Base-by-base conservation (phyloP, 2,888 invertebrate genomes). In the Harmothoe impar region DNA sequence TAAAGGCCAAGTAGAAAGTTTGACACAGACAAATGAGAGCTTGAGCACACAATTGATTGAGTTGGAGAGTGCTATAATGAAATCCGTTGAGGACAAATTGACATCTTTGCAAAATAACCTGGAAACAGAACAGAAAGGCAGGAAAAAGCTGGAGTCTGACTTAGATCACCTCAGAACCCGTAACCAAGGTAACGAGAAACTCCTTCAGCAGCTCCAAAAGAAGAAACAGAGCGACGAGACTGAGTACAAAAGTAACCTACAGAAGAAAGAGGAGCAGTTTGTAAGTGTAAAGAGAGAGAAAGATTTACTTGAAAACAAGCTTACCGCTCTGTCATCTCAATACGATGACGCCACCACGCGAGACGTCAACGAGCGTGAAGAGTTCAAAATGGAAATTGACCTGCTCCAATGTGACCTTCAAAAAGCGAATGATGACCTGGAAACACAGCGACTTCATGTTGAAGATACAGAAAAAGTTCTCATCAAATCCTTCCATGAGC, bases 81-180 rank as follows among this genome's bases (percentile, higher is more conserved):
- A 81, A 29, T 33, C 85, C 5, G 94, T 94, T 88, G 94, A 94
- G 72, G 92, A 93, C 15, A 93, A 93, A 20, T 56, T 86, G 29
- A 86, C 54, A 17, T 54, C 86, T 25, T 31, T 86, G 17, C 62
- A 89, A n/a, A 29, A 35, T 29, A 56, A 68, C 23, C 15, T 68
- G 15, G 68, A 89, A 25, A n/a, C 17, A n/a, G 68, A 68, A 68
- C 89, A 89, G 23, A 43, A 17, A 35, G 72, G 68, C 12, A n/a
- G 72, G 31, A 89, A 89, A 25, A 31, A 89, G 29, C 68, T 68
- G 23, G 89, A 89, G 33, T 68, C 35, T 89, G 89, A 89, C 25
- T 29, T 68, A 15, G 89, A 56, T 1, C 15, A 25, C 15, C 35
- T 89, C 0, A 62, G 72, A 68, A 35, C 23, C 12, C 51, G 43